Evolutionary conservation across 2,797 vertebrate genomes (phyloP).

Genomic region (Sebastes baramenuke): DNA sequence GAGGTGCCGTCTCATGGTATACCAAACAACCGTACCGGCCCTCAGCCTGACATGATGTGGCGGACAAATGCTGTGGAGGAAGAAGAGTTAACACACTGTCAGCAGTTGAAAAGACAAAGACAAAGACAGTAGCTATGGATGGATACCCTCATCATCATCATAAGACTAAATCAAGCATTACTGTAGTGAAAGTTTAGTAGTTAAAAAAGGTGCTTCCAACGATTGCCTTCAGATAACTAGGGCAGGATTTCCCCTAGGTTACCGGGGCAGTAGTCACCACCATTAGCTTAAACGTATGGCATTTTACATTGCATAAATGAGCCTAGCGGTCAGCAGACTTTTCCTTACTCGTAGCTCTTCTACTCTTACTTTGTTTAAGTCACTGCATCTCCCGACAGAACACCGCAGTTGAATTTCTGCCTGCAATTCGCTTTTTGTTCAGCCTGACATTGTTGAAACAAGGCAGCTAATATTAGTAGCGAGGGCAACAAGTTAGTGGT

Average conservation of each 20-base stretch:
- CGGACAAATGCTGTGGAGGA: slow-evolving; percentile 93
- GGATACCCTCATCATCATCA: neutral
- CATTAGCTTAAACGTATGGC: too few species aligned
- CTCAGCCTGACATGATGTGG: slow-evolving; percentile 95
- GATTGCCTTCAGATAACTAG: neutral
- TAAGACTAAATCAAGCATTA: neutral
- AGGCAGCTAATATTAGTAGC: neutral
- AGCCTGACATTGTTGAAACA: neutral
- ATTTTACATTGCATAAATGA: too few species aligned
- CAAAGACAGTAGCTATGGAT: neutral
- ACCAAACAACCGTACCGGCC: slow-evolving; percentile 80
- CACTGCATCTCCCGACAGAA: neutral
- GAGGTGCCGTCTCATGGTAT: slow-evolving; percentile 69
- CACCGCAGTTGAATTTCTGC: neutral
- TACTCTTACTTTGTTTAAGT: neutral
- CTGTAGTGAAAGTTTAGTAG: neutral
- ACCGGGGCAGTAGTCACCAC: too few species aligned
- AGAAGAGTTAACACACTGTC: slow-evolving; percentile 80
- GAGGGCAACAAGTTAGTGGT: neutral
- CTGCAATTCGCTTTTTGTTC: neutral
- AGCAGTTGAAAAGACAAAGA: slow-evolving; percentile 14
- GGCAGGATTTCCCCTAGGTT: too few species aligned
- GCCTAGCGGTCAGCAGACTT: too few species aligned
- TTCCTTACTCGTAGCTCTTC: too few species aligned
- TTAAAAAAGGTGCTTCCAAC: neutral